Evolutionary conservation across 1,140 invertebrate genomes (phyloP), one percentile per base, ranked within the genome.

Genomic region (Drosophila takahashii): DNA sequence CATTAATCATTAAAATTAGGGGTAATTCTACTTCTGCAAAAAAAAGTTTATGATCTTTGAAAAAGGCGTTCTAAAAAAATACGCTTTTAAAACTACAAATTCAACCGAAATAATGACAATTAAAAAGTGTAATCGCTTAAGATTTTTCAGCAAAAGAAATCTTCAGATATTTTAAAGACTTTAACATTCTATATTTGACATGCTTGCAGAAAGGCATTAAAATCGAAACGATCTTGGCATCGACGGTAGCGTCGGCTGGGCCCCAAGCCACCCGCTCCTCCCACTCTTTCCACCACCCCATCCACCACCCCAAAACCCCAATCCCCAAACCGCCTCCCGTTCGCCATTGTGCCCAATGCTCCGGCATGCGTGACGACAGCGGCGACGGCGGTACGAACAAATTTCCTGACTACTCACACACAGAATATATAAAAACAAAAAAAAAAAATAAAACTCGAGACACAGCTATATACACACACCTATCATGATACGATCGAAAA

Each of bases 291-390:
- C 27, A 32, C 50, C n/a, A 22, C 8, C 44, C 29, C 52, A 8
- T 27, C 50, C 27, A 32, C 50, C n/a, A 22, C 8, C 44, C 13
- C 22, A 22, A 22, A 22, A 22, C 27, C 22, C 16, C 13, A 29
- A 27, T 13, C 18, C 44, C 16, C 13, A 22, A 27, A 16, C 18
- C 44, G 58, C 34, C 18, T 37, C 52, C 59, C 26, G 26, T 39
- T 59, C 29, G 69, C 64, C 65, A 84, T 91, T 91, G 90, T 91
- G 84, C 90, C 77, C 58, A 86, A 91, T 91, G 86, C 74, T 74
- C 72, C 77, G 81, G 85, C 90, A 91, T 90, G 90, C 90, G 90
- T 91, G 90, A 91, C 90, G 84, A 73, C 70, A 44, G 45, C 69
- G 87, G 85, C 87, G 81, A 81, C 59, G 41, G 66, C 72, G 81